phyloP scores from a whole-genome alignment of 2,888 invertebrate species.

The Aspidiotus rigidus region DNA sequence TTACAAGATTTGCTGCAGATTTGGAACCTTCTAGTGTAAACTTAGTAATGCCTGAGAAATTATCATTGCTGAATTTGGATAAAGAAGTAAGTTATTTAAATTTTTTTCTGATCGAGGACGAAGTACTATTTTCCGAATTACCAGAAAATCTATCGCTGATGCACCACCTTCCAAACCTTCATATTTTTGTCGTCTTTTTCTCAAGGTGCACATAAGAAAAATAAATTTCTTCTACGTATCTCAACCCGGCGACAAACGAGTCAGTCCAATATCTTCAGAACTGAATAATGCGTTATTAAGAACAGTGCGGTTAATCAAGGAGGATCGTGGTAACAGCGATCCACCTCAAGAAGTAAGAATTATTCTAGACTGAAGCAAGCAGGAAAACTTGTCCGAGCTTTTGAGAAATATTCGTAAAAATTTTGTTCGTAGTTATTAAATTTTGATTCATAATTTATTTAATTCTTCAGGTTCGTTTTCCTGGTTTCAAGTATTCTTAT shows the following conservation, averaged over 20 bases:
- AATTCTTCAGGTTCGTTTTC: conserved; percentile 42
- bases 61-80: conserved; percentile 51
- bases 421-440: not conserved
- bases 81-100: conserved; percentile 39
- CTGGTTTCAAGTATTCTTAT: conserved; percentile 50
- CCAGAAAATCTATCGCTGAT: too few species aligned
- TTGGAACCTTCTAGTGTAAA: conserved; percentile 65
- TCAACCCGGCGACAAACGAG: conserved; percentile 60
- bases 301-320: conserved; percentile 45
- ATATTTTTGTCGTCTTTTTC: conserved; percentile 3
- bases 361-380: too few species aligned
- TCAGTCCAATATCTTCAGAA: conserved; percentile 61
- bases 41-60: conserved; percentile 47
- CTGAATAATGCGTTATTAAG: conserved; percentile 55
- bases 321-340: conserved; percentile 34
- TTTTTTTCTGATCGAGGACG: not conserved
- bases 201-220: conserved; percentile 53
- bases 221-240: conserved; percentile 69
- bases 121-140: too few species aligned
- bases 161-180: not conserved
- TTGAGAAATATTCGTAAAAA: too few species aligned
- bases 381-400: too few species aligned
- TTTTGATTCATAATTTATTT: not conserved
- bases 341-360: conserved; percentile 23
- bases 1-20: conserved; percentile 68